These are phyloP conservation scores for Drosophila kambysellisi DNA, from an alignment of 2,888 invertebrate genomes.

Conservation along the genomic window DNA sequence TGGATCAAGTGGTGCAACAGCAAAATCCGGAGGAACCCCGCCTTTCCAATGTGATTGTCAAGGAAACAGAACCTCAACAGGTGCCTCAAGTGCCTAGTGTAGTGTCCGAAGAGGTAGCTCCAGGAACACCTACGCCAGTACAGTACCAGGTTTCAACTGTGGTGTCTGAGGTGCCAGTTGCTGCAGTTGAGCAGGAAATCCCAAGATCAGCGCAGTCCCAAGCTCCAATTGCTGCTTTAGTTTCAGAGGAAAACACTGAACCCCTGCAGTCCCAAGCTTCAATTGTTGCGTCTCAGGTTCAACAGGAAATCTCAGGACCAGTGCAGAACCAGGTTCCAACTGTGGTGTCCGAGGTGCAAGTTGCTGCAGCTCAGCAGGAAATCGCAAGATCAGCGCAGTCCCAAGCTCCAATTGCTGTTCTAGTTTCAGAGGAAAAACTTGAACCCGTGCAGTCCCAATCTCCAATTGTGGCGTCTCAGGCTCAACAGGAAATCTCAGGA, in stretches of 20 bases:
- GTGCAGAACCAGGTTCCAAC: neutral
- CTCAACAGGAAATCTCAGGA: neutral
- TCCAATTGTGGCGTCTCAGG: neutral
- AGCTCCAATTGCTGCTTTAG: neutral
- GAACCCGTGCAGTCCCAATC: rapidly evolving
- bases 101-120: neutral
- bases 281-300: neutral
- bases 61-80: neutral
- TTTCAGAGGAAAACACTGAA: neutral
- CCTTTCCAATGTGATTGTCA: conserved; percentile 7
- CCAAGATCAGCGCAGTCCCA: neutral
- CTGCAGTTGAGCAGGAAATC: neutral
- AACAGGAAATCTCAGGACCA: neutral
- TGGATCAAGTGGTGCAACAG: neutral
- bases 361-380: no score
- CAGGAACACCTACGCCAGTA: neutral
- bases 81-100: neutral
- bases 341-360: neutral
- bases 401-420: neutral
- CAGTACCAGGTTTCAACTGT: neutral
- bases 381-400: neutral
- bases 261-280: neutral
- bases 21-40: neutral
- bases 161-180: neutral
- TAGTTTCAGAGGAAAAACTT: no score